A percentile compares a stretch with the other conserved stretches of the same genome.
Conservation (phyloP, 1,140 invertebrate species). For the Psilanteris sp. region DNA sequence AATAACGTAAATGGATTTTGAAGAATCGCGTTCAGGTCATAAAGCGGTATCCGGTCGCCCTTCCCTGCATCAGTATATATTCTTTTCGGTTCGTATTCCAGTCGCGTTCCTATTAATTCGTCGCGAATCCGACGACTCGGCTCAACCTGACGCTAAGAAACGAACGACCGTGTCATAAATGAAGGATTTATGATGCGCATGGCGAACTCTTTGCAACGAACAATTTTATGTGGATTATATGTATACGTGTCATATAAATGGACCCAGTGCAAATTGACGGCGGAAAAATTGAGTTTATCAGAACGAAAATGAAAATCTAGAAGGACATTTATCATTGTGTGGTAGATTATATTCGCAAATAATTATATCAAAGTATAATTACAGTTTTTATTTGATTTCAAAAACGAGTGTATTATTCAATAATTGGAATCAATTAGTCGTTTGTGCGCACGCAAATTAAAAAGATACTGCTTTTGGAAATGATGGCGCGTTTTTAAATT, state of each 20-base stretch:
- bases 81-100: constrained; percentile 59
- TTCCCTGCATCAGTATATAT: constrained; percentile 22
- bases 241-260: constrained; percentile 49
- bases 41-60: constrained; percentile 52
- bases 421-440: too few species aligned
- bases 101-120: constrained; percentile 71
- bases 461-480: too few species aligned
- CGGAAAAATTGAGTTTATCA: constrained; percentile 11
- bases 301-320: background rate
- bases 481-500: too few species aligned
- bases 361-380: too few species aligned
- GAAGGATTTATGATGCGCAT: constrained; percentile 68
- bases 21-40: constrained; percentile 59
- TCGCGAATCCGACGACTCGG: constrained; percentile 66
- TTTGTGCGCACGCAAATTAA: too few species aligned
- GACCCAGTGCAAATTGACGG: constrained; percentile 13
- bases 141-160: constrained; percentile 44
- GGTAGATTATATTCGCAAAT: too few species aligned
- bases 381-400: too few species aligned
- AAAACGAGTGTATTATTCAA: too few species aligned
- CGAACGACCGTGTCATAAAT: constrained; percentile 65
- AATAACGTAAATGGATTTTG: constrained; percentile 61
- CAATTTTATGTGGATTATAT: constrained; percentile 55
- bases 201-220: constrained; percentile 29
- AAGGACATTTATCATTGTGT: background rate